A percentile compares a stretch with the other conserved stretches of the same genome.
Conservation (phyloP, 2,888 invertebrate genomes). For the Leptarthrus brevirostris region DNA sequence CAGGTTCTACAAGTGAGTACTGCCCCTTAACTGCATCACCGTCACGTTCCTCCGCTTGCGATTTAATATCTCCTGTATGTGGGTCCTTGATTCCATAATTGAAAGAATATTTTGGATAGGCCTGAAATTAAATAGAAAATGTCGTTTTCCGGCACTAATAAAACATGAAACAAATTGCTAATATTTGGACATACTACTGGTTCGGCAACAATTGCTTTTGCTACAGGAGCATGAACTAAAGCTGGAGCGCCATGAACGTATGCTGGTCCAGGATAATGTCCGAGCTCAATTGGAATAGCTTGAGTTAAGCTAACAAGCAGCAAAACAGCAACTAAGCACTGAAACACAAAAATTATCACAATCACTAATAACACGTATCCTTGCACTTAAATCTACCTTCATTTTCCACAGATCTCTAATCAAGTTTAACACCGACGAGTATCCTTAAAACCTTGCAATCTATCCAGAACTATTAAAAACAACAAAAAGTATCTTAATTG, state of each 20-base stretch:
- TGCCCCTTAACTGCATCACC: slow-evolving; percentile 80
- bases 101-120: slow-evolving; percentile 78
- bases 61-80: slow-evolving; percentile 79
- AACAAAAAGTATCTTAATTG: no score
- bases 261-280: slow-evolving; percentile 63
- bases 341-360: slow-evolving; percentile 52
- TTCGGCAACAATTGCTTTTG: slow-evolving; percentile 58
- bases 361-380: slow-evolving; percentile 9
- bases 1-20: slow-evolving; percentile 69
- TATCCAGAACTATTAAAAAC: no score
- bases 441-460: not conserved
- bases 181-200: slow-evolving; percentile 60
- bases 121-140: slow-evolving; percentile 63
- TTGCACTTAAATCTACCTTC: slow-evolving; percentile 28
- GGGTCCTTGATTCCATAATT: slow-evolving; percentile 78
- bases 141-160: not conserved
- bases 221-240: slow-evolving; percentile 57
- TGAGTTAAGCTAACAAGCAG: slow-evolving; percentile 63
- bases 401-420: slow-evolving; percentile 2
- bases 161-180: not conserved
- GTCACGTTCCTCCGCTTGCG: slow-evolving; percentile 76
- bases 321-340: slow-evolving; percentile 66
- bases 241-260: slow-evolving; percentile 56
- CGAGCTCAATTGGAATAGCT: slow-evolving; percentile 65
- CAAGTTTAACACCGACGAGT: not conserved